Evolutionary conservation across 2,888 invertebrate species (phyloP).

Genomic region (Nymphalis c-album): DNA sequence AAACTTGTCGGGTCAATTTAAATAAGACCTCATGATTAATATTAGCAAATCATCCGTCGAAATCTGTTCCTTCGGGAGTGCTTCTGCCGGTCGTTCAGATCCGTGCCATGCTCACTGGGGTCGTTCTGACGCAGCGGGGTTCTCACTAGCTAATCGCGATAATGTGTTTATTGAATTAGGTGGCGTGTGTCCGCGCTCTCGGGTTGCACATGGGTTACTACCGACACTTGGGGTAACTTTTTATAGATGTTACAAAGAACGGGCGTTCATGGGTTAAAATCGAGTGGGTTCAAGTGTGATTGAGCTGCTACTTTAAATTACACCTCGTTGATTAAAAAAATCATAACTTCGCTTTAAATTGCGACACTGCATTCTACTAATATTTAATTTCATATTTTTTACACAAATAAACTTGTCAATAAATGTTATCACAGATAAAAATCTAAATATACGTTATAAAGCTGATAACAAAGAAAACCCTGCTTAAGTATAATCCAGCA

Average conservation of each 20-base stretch:
- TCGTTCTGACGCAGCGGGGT: constrained; percentile 51
- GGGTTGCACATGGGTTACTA: constrained; percentile 56
- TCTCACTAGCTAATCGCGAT: constrained; percentile 76
- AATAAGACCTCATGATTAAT: constrained; percentile 71
- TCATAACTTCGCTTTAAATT: not conserved
- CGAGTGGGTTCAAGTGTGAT: constrained; percentile 12
- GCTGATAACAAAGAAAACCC: constrained; percentile 1
- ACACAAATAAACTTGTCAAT: too few relatives aligned
- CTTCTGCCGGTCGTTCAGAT: constrained; percentile 48
- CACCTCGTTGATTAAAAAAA: not conserved
- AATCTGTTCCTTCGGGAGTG: constrained; percentile 67
- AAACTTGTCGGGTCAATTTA: constrained; percentile 52
- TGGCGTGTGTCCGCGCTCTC: constrained; percentile 73
- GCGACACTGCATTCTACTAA: not conserved
- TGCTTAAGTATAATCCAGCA: constrained; percentile 17
- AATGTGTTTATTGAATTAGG: constrained; percentile 81
- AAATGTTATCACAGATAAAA: constrained; percentile 3
- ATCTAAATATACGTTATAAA: not conserved
- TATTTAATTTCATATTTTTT: too few relatives aligned
- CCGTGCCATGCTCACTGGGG: constrained; percentile 46
- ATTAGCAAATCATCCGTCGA: constrained; percentile 63
- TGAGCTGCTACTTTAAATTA: not conserved
- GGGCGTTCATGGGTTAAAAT: constrained; percentile 14
- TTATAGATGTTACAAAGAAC: constrained; percentile 16
- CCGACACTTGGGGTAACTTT: constrained; percentile 17